Evolutionary conservation across 2,888 invertebrate species (phyloP), one percentile per base, ranked within the genome.

Genomic region (Rhynchonema sp.): DNA sequence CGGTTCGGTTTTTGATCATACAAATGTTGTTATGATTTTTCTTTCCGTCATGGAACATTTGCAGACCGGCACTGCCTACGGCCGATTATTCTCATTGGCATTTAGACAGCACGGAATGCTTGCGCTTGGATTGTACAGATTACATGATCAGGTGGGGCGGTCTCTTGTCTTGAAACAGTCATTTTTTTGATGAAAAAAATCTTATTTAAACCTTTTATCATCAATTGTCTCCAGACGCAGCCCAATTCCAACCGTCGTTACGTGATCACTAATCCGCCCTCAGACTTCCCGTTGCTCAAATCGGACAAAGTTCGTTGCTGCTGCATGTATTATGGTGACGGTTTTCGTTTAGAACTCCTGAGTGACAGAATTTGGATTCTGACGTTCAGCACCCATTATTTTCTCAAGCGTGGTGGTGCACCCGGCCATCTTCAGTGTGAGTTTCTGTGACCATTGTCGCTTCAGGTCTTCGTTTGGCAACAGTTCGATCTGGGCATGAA

Each of bases 231-330:
- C 25, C 69, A 70, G 60, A 56, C 61, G 53, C 59, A 59, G 55
- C 27, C 52, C 22, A 22, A 55, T 25, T 91, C 86, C 74, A 87
- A 88, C 75, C 94, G 94, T 78, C 83, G 96, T 75, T 96, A 94
- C 79, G 94, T 96, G 76, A 92, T 96, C 77, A 94, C 94, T 62
- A 96, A 94, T 81, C 96, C 96, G 72, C 90, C 92, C 61, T 90
- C 90, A 78, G 91, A 94, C 79, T 94, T 96, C 79, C 85, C 85
- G 67, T 79, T 96, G 76, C 80, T 91, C 77, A 89, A 91, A 66
- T 91, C 92, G 69, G 94, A 96, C 82, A 90, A 91, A 85, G 92
- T 91, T 20, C 2, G 46, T n/a, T n/a, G n/a, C n/a, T n/a, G n/a
- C n/a, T n/a, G n/a, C n/a, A n/a, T n/a, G n/a, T n/a, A n/a, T n/a